Conservation (phyloP, 2,113 vertebrate species). For the Prinia subflava region DNA sequence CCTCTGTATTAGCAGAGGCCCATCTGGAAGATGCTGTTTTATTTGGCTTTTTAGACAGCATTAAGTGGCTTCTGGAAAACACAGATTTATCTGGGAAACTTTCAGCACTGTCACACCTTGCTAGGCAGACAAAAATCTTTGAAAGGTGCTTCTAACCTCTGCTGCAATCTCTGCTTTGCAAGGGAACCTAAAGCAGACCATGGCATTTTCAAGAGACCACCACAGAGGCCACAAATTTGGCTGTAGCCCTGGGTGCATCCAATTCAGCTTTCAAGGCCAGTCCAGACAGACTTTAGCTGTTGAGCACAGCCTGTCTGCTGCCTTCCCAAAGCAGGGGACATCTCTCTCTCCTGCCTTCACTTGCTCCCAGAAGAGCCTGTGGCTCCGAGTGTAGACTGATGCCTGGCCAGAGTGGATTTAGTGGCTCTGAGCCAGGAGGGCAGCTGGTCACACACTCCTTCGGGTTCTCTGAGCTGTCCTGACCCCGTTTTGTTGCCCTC, state of each 20-base stretch:
- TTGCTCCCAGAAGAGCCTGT: not conserved
- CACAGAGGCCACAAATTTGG: not conserved
- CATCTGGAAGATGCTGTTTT: not conserved
- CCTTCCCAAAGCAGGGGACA: not conserved
- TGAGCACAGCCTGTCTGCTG: not conserved
- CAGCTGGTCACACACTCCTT: rapidly evolving
- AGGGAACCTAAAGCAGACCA: not conserved
- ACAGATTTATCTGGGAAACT: not conserved
- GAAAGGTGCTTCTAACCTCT: not conserved
- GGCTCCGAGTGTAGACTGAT: not conserved
- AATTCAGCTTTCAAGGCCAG: not conserved
- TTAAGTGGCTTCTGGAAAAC: not conserved
- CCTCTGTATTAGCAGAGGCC: not conserved
- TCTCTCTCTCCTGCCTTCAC: not conserved
- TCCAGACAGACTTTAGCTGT: rapidly evolving
- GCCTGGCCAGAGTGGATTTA: not conserved
- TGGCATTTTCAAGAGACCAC: not conserved
- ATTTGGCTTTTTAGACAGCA: not conserved
- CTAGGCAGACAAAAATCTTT: not conserved
- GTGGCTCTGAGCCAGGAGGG: not conserved
- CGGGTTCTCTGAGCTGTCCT: not conserved
- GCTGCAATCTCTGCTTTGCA: not conserved
- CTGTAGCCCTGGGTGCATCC: not conserved
- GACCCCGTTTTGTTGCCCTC: not conserved
- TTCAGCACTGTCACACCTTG: not conserved